Base-by-base conservation (phyloP, 2,797 vertebrate genomes). In the Salmo trutta region DNA sequence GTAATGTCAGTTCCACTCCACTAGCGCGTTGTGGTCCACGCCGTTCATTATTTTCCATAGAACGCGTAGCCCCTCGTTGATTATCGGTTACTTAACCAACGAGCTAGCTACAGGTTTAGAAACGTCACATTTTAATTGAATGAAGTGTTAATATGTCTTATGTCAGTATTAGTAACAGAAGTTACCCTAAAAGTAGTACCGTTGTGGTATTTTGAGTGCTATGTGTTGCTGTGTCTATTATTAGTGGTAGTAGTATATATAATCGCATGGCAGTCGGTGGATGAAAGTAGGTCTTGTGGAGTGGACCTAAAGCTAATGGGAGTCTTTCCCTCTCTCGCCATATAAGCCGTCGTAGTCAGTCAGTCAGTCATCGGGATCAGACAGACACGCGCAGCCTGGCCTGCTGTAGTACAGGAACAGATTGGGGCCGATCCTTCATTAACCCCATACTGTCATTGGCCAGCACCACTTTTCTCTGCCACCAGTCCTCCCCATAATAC, bases 381-480 rank as follows among this genome's bases (percentile, higher is more conserved):
- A 56, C 74, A 65, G 52, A 73, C 74, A 51, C n/a, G 41, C 54
- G 54, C 36, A 41, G 36, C 36, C 12, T 21, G 29, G 27, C 71
- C 77, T 47, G 68, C 62, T 73, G 21, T 67, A 66, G 56, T 21
- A 6, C 17, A 51, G 79, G 71, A 77, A 75, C 83, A 82, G 81
- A 85, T 82, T 81, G 78, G 78, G 75, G 68, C 74, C 73, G 81
- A 79, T 79, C 64, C 73, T 79, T 79, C 79, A 83, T 77, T 85
- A 79, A 79, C 79, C 83, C 74, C 81, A 74, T 78, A 78, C 76
- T 75, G 71, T 73, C 27, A 69, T 31, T 77, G 67, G 21, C 68
- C 36, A 75, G 41, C 41, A 5, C 47, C 14, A 19, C 14, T 56
- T 33, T 21, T 24, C 14, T 65, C 73, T 41, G 54, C 19, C 31